These are phyloP conservation scores for Spheniscus humboldti DNA, from an alignment of 2,797 vertebrate genomes.

Conservation along the genomic window DNA sequence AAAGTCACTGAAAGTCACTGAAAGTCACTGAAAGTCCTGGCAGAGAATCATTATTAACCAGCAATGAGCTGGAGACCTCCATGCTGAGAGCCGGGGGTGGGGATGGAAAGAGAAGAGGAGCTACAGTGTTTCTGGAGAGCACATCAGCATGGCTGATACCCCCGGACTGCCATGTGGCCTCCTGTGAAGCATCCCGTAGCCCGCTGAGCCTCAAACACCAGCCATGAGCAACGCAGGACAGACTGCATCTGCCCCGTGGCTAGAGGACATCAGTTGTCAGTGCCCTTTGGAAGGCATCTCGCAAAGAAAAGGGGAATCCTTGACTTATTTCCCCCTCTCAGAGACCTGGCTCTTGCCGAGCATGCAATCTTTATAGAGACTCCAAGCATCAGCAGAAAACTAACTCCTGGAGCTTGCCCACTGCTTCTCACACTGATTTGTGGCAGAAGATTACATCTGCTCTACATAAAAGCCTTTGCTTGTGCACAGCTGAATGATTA, in stretches of 20 bases:
- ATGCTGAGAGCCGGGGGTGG: neutral
- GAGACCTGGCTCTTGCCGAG: neutral
- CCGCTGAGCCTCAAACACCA: fast-evolving
- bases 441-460: neutral
- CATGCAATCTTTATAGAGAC: neutral
- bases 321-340: neutral
- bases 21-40: neutral
- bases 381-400: neutral
- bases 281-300: neutral
- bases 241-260: neutral
- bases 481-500: conserved; percentile 30
- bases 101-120: neutral
- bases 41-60: neutral
- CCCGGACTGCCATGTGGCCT: neutral
- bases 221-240: fast-evolving
- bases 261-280: neutral
- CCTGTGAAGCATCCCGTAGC: fast-evolving
- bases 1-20: neutral
- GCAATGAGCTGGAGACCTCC: neutral
- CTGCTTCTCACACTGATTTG: neutral
- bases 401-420: neutral
- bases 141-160: neutral
- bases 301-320: neutral
- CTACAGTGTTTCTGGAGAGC: fast-evolving
- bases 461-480: neutral